phyloP scores from a whole-genome alignment of 2,888 invertebrate species.

The Alsophila aescularia region DNA sequence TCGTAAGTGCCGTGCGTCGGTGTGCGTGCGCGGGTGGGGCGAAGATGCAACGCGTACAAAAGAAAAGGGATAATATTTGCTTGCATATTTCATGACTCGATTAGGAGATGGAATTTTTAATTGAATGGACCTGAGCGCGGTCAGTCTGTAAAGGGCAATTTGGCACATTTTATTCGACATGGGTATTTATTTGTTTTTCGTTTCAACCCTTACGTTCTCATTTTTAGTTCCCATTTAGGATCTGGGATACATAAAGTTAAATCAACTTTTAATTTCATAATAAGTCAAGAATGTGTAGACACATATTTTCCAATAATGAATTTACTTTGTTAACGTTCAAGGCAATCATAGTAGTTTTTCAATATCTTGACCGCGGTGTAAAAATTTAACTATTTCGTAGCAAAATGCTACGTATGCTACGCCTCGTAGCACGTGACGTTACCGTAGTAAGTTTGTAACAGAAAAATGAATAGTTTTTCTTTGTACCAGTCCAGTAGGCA shows the following conservation, averaged over 20 bases:
- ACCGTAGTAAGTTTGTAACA: conserved; percentile 32
- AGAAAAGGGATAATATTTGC: conserved; percentile 85
- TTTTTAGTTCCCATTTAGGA: too few species aligned
- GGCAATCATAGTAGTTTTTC: background rate
- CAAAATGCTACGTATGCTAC: conserved; percentile 55
- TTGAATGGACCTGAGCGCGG: conserved; percentile 78
- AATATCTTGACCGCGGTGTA: background rate
- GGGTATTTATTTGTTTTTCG: background rate
- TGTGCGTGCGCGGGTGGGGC: conserved; percentile 85
- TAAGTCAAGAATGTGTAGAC: background rate
- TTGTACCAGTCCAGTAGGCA: background rate
- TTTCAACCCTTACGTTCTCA: background rate
- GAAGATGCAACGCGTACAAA: conserved; percentile 83
- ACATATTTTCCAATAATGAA: background rate
- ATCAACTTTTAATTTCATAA: background rate
- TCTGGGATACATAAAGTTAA: too few species aligned
- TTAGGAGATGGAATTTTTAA: conserved; percentile 85
- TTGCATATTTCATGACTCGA: conserved; percentile 85
- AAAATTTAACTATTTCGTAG: conserved; percentile 42
- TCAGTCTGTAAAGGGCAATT: conserved; percentile 53
- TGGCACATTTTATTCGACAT: background rate
- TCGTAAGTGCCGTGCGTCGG: conserved; percentile 79
- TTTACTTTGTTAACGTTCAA: background rate
- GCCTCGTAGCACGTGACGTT: conserved; percentile 45
- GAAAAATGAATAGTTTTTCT: conserved; percentile 15